Conservation (phyloP, 2,888 invertebrate species). For the Phalera bucephala region DNA sequence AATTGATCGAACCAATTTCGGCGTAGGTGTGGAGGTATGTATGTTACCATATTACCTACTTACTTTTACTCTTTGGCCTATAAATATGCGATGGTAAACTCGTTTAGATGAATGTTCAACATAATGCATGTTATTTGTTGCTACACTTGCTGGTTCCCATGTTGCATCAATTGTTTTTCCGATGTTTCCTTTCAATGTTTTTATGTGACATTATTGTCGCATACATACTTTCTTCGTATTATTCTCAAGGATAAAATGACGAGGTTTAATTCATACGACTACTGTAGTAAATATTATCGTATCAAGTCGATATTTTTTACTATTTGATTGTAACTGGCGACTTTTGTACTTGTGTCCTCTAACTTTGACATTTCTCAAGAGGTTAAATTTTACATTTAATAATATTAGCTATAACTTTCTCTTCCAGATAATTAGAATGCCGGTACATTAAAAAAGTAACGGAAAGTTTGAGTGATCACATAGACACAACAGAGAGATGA, state of each 20-base stretch:
- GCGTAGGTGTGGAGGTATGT: conserved; percentile 50
- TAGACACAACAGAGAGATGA: conserved; percentile 49
- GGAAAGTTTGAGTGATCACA: conserved; percentile 15
- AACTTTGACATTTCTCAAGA: conserved; percentile 48
- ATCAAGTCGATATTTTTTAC: too few species aligned
- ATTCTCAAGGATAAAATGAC: conserved; percentile 3
- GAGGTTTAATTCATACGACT: too few species aligned
- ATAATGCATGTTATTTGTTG: conserved; percentile 14
- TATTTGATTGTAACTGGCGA: too few species aligned
- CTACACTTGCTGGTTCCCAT: conserved; percentile 4
- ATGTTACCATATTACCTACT: conserved; percentile 45
- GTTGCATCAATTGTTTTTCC: conserved; percentile 13
- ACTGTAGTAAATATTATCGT: too few species aligned
- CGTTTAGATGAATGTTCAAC: conserved; percentile 12
- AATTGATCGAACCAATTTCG: conserved; percentile 25
- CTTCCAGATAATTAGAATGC: conserved; percentile 63
- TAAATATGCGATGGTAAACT: conserved; percentile 28
- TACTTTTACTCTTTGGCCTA: conserved; percentile 61
- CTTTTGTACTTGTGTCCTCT: conserved; percentile 45
- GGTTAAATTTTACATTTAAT: conserved; percentile 34
- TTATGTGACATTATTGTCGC: conserved; percentile 4
- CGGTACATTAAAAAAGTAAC: conserved; percentile 19
- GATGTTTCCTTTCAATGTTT: conserved; percentile 8
- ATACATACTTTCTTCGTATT: neutral
- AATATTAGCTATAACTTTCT: conserved; percentile 40